Conservation (phyloP, 2,888 invertebrate species). For the Pollenia griseotomentosa region DNA sequence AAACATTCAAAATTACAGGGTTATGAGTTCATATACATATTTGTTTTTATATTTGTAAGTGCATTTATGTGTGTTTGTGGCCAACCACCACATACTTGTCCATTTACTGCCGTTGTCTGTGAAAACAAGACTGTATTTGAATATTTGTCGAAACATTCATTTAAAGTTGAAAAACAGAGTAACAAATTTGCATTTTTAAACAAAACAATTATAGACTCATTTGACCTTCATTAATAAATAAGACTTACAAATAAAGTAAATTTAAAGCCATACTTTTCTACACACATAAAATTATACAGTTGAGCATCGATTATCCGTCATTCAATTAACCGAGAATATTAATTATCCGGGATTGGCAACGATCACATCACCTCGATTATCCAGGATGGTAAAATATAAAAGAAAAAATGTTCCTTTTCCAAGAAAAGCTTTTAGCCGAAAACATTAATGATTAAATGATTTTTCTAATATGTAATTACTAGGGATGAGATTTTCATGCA, state of each 20-base stretch:
- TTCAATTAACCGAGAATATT: no score
- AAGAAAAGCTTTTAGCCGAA: no score
- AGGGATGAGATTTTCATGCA: no score
- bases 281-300: no score
- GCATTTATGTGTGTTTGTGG: background rate
- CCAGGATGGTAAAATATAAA: no score
- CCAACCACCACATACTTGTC: constrained; percentile 29
- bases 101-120: constrained; percentile 15
- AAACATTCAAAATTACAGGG: no score
- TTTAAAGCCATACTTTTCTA: background rate
- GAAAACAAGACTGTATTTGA: constrained; percentile 32
- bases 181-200: constrained; percentile 38
- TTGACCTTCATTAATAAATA: constrained; percentile 44
- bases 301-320: no score
- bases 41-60: background rate
- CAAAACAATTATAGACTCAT: constrained; percentile 55
- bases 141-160: constrained; percentile 45
- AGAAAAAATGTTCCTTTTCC: no score
- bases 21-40: background rate
- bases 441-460: no score
- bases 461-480: no score
- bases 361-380: no score
- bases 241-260: constrained; percentile 4
- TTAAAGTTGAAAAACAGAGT: background rate
- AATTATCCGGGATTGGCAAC: no score